These are phyloP conservation scores for Podarcis cretensis DNA, from an alignment of 2,113 vertebrate genomes.

Conservation along the genomic window DNA sequence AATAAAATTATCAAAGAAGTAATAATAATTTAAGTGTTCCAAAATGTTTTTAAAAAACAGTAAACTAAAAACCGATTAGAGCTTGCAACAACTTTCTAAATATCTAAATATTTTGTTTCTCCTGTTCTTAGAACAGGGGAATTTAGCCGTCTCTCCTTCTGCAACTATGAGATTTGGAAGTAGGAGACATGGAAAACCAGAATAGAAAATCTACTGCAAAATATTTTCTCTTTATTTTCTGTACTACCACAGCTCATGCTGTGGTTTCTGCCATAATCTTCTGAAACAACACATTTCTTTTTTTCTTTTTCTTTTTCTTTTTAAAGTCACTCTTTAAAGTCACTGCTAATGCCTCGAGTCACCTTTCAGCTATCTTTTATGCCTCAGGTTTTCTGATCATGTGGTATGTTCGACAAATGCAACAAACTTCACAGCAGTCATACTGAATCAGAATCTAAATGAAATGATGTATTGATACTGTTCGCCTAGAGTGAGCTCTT, in stretches of 20 bases:
- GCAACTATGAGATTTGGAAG: neutral
- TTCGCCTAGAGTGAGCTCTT: neutral
- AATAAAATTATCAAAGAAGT: too few relatives aligned
- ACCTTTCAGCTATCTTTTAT: conserved; percentile 3
- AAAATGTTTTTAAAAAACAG: too few relatives aligned
- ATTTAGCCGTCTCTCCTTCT: neutral
- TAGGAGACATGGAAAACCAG: neutral
- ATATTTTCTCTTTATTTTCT: conserved; percentile 11
- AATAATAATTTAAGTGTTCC: too few relatives aligned
- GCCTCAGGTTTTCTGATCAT: neutral
- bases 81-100: too few relatives aligned
- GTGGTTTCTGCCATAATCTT: neutral
- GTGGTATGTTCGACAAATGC: neutral
- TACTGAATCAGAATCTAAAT: neutral
- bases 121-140: neutral
- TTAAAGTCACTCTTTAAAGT: neutral
- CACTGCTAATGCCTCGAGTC: neutral
- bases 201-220: neutral
- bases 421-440: neutral
- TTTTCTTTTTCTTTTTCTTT: too few relatives aligned
- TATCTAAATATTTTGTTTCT: neutral
- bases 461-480: neutral
- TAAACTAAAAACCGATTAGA: too few relatives aligned
- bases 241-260: neutral
- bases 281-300: neutral